These are phyloP conservation scores for Athalia circularis DNA, from an alignment of 2,888 invertebrate genomes.

Conservation along the genomic window DNA sequence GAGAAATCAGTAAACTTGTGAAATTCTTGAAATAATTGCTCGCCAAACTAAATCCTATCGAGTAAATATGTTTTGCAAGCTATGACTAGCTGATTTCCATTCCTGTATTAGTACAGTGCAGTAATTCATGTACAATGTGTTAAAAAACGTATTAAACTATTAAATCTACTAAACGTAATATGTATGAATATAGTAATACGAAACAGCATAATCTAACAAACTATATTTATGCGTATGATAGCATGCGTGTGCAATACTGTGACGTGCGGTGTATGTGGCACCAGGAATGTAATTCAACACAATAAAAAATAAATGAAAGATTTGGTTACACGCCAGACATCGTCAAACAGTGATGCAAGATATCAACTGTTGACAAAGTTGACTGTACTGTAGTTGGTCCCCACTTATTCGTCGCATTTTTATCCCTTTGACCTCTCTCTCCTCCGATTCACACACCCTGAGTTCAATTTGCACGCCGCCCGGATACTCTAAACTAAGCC, in stretches of 20 bases:
- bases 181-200: slow-evolving; percentile 60
- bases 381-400: slow-evolving; percentile 90
- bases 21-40: background rate
- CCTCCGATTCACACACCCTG: slow-evolving; percentile 85
- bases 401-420: slow-evolving; percentile 92
- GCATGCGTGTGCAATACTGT: slow-evolving; percentile 69
- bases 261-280: slow-evolving; percentile 56
- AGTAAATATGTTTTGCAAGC: slow-evolving; percentile 3
- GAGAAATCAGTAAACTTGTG: background rate
- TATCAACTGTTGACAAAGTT: slow-evolving; percentile 91
- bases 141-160: slow-evolving; percentile 43
- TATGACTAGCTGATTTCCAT: slow-evolving; percentile 42
- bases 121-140: slow-evolving; percentile 38
- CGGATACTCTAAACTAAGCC: slow-evolving; percentile 84
- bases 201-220: slow-evolving; percentile 52
- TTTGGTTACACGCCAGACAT: slow-evolving; percentile 62
- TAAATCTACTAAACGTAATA: slow-evolving; percentile 61
- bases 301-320: slow-evolving; percentile 53
- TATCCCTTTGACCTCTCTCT: slow-evolving; percentile 85
- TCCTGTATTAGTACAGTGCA: slow-evolving; percentile 45
- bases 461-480: slow-evolving; percentile 92
- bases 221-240: slow-evolving; percentile 60
- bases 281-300: slow-evolving; percentile 65
- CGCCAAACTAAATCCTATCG: background rate
- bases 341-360: slow-evolving; percentile 87